Percentiles rank a stretch among this genome's conserved stretches.
These are phyloP conservation scores for Thalpophila matura DNA, from an alignment of 2,888 invertebrate genomes.

Conservation along the genomic window DNA sequence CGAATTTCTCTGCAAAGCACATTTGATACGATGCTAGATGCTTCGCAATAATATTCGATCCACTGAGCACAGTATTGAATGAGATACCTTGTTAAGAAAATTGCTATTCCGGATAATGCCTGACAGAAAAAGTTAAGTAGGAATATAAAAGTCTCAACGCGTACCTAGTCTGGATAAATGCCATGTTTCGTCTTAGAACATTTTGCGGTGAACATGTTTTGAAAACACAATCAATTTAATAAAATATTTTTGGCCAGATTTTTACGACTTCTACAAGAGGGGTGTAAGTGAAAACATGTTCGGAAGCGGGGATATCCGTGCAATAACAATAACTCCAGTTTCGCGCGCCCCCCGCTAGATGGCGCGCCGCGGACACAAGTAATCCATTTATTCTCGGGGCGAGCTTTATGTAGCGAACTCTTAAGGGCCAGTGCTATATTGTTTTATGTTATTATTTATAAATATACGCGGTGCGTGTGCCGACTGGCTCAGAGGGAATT, in stretches of 20 bases:
- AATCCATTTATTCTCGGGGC: conserved; percentile 91
- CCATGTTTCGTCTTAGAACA: conserved; percentile 47
- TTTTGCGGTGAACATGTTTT: conserved; percentile 69
- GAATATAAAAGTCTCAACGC: conserved; percentile 47
- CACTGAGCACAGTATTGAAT: conserved; percentile 24
- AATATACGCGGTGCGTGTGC: conserved; percentile 80
- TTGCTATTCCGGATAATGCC: conserved; percentile 22
- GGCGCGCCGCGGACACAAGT: conserved; percentile 88
- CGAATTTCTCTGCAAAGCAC: background rate
- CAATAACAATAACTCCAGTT: conserved; percentile 89
- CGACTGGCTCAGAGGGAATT: conserved; percentile 72
- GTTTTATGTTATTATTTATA: conserved; percentile 89
- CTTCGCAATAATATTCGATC: conserved; percentile 18
- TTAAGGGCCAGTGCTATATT: conserved; percentile 85
- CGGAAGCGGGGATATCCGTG: conserved; percentile 87
- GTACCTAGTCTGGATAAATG: conserved; percentile 50
- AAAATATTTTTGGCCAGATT: conserved; percentile 83
- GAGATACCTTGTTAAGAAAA: conserved; percentile 20
- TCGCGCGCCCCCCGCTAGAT: conserved; percentile 88
- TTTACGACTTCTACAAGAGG: conserved; percentile 87
- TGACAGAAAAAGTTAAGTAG: conserved; percentile 40
- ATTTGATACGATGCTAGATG: conserved; percentile 2
- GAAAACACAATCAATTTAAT: conserved; percentile 83
- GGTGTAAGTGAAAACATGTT: conserved; percentile 89
- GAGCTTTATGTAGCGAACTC: conserved; percentile 88